Percentiles rank a stretch among this genome's conserved stretches.
Conservation (phyloP, 35 echinoderm and acorn worm genomes). For the Patiria miniata region DNA sequence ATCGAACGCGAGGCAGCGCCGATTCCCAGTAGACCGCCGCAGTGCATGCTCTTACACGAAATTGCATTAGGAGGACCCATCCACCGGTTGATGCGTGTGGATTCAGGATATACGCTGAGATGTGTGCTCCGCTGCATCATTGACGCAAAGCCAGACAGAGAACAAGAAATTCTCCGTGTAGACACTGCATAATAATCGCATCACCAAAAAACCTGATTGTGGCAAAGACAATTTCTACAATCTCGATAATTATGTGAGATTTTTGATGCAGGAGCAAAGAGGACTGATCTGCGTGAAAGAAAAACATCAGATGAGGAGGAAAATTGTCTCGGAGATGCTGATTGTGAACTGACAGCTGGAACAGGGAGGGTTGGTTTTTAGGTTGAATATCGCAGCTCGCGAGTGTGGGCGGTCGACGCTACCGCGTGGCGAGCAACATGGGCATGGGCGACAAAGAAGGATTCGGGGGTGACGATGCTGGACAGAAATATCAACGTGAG, state of each 20-base stretch:
- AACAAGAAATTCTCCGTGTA: no score
- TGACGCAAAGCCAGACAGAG: no score
- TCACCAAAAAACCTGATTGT: no score
- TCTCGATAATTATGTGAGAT: no score
- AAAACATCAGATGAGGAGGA: no score
- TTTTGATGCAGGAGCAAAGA: no score
- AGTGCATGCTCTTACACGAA: constrained; percentile 8
- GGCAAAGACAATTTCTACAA: no score
- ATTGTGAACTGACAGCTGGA: constrained; percentile 9
- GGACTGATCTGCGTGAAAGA: no score
- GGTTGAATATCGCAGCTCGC: no score
- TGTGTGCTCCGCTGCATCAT: no score
- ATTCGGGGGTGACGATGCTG: not conserved
- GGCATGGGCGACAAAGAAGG: not conserved
- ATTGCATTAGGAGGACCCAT: constrained; percentile 22
- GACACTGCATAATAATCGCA: no score
- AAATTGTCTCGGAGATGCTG: not conserved
- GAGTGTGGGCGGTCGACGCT: no score
- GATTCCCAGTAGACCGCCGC: not conserved
- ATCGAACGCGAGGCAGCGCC: not conserved
- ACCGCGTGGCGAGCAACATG: not conserved
- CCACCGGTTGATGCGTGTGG: constrained; percentile 10
- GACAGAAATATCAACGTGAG: not conserved
- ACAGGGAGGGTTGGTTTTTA: not conserved
- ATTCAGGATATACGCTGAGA: not conserved